Evolutionary conservation across 2,113 vertebrate genomes (phyloP).

Genomic region (Seriola aureovittata): DNA sequence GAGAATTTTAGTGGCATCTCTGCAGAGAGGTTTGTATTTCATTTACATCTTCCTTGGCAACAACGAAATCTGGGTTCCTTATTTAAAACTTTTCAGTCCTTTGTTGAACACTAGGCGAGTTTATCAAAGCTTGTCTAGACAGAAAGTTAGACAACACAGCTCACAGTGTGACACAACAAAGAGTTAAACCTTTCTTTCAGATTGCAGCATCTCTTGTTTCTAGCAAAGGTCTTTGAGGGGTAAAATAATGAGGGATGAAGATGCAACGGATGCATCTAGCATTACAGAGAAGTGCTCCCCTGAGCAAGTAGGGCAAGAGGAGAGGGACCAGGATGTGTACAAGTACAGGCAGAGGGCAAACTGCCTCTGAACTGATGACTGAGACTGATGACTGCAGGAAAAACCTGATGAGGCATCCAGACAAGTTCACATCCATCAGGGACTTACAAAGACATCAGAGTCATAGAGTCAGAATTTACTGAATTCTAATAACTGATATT

Average conservation of each 20-base stretch:
- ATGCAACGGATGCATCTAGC: constrained; percentile 88
- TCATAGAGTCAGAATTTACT: not conserved
- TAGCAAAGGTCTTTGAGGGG: constrained; percentile 81
- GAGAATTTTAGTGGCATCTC: not conserved
- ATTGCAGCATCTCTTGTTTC: constrained; percentile 70
- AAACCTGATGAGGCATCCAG: constrained; percentile 37
- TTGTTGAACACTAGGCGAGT: not conserved
- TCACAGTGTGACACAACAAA: constrained; percentile 64
- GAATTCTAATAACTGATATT: not conserved
- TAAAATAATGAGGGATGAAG: constrained; percentile 84
- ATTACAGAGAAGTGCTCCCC: constrained; percentile 87
- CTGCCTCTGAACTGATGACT: constrained; percentile 43
- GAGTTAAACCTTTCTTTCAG: constrained; percentile 71
- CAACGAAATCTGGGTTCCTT: not conserved
- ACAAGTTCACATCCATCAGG: constrained; percentile 21
- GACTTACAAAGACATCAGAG: constrained; percentile 10
- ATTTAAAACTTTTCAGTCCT: not conserved
- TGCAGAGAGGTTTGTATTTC: not conserved
- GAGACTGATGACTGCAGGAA: constrained; percentile 56
- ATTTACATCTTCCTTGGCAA: not conserved
- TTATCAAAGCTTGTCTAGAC: constrained; percentile 23
- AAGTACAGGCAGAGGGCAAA: constrained; percentile 88
- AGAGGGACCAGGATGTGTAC: constrained; percentile 79
- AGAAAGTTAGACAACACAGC: constrained; percentile 18
- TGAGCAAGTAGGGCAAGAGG: constrained; percentile 82